These are phyloP conservation scores for Megaceryle alcyon DNA, from an alignment of 2,797 vertebrate genomes.

Conservation along the genomic window DNA sequence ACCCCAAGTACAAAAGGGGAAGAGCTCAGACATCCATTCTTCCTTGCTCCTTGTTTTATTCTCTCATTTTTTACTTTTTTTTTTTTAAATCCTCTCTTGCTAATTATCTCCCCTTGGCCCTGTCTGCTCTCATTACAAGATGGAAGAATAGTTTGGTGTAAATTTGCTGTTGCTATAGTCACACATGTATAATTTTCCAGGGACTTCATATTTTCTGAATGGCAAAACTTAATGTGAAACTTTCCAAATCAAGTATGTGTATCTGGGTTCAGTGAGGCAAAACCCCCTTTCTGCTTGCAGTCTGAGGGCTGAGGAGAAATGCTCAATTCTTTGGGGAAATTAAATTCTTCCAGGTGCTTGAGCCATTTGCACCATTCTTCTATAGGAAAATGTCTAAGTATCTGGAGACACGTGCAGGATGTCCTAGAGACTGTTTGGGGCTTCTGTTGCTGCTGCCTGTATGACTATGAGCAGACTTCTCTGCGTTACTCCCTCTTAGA, in stretches of 20 bases:
- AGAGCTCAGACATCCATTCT: slow-evolving; percentile 53
- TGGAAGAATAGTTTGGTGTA: neutral
- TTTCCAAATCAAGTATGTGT: fast-evolving
- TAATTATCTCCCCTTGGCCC: slow-evolving; percentile 20
- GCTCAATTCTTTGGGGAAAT: neutral
- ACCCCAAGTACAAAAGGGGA: slow-evolving; percentile 66
- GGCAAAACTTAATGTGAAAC: neutral
- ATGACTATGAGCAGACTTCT: neutral
- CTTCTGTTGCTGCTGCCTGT: neutral
- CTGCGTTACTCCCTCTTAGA: fast-evolving
- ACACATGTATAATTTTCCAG: neutral
- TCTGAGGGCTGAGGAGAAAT: neutral
- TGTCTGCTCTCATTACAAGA: neutral
- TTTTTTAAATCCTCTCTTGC: neutral
- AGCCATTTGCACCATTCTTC: neutral
- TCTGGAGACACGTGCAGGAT: neutral
- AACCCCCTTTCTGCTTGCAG: neutral
- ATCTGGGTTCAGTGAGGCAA: neutral
- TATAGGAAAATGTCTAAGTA: neutral
- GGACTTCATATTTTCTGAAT: neutral
- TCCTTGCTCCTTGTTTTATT: slow-evolving; percentile 2
- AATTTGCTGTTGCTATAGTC: neutral
- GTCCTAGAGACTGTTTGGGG: neutral
- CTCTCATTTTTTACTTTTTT: neutral
- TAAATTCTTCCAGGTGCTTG: neutral